phyloP scores from a whole-genome alignment of 2,797 vertebrate species.

The Lophius americanus region DNA sequence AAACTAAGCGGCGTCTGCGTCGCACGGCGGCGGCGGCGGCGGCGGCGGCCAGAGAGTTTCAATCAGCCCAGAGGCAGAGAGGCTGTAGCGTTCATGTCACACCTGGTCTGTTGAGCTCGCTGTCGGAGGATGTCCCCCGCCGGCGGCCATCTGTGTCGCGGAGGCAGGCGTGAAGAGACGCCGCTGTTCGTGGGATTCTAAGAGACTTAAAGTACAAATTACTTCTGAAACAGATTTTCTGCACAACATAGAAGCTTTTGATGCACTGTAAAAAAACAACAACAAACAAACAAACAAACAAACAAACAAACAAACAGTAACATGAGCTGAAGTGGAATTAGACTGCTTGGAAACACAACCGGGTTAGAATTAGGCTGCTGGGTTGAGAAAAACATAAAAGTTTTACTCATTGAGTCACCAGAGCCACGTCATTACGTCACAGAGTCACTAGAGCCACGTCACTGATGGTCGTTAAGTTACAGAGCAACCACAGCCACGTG shows the following conservation, averaged over 20 bases:
- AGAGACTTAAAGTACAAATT: constrained; percentile 40
- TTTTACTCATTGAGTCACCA: too few relatives aligned
- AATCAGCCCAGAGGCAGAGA: constrained; percentile 49
- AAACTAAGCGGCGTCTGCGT: constrained; percentile 50
- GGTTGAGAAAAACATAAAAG: too few relatives aligned
- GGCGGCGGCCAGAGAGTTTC: constrained; percentile 44
- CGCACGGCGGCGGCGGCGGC: constrained; percentile 23
- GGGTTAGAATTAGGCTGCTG: background rate
- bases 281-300: too few relatives aligned
- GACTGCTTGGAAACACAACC: constrained; percentile 11
- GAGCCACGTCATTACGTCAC: too few relatives aligned
- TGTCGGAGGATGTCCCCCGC: constrained; percentile 36
- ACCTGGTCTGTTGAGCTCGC: constrained; percentile 49
- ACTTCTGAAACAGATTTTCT: constrained; percentile 23
- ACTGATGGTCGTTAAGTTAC: too few relatives aligned
- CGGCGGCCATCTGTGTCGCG: constrained; percentile 54
- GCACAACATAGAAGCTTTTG: background rate
- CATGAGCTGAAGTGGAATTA: background rate
- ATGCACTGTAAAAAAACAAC: too few relatives aligned
- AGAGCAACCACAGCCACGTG: too few relatives aligned
- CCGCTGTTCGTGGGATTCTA: constrained; percentile 14
- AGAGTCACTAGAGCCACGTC: too few relatives aligned
- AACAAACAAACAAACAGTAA: too few relatives aligned
- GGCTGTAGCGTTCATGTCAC: constrained; percentile 47
- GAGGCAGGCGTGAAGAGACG: constrained; percentile 26